These are phyloP conservation scores for Gnathonemus echidnorhynchus DNA, from an alignment of 2,113 vertebrate species.

Conservation along the genomic window DNA sequence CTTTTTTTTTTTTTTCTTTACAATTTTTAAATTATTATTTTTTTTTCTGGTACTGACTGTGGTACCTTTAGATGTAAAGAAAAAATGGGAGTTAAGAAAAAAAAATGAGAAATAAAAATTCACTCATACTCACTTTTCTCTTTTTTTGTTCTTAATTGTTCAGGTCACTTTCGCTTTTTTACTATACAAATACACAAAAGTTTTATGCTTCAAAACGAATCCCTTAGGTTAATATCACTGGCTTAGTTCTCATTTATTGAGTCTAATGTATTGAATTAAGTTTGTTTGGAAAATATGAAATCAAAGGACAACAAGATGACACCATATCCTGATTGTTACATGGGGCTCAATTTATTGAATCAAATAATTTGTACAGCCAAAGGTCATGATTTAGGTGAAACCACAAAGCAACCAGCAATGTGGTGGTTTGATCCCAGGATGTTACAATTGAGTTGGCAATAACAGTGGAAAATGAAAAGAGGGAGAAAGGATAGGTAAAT, in stretches of 20 bases:
- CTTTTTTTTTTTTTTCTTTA: constrained; percentile 28
- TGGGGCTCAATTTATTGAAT: constrained; percentile 61
- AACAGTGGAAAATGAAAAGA: constrained; percentile 22
- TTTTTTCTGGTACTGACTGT: constrained; percentile 24
- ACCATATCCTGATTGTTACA: constrained; percentile 46
- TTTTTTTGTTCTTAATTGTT: constrained; percentile 9
- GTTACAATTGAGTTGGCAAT: constrained; percentile 45
- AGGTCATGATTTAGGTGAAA: constrained; percentile 35
- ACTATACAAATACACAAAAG: not conserved
- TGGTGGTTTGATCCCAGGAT: constrained; percentile 65
- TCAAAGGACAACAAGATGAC: not conserved
- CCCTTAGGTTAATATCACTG: not conserved
- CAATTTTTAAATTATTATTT: constrained; percentile 31
- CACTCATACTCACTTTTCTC: constrained; percentile 19
- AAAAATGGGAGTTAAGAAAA: constrained; percentile 24
- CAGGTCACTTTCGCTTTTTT: not conserved
- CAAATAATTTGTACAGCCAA: constrained; percentile 55
- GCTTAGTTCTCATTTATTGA: not conserved
- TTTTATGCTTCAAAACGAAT: not conserved
- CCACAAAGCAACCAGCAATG: constrained; percentile 51
- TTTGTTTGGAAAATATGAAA: not conserved
- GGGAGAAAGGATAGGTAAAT: constrained; percentile 21
- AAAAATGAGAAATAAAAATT: constrained; percentile 31
- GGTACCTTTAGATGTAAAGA: constrained; percentile 31
- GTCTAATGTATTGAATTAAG: not conserved